Evolutionary conservation across 1,140 invertebrate species (phyloP), one percentile per base, ranked within the genome.

Genomic region (Radopholus similis): DNA sequence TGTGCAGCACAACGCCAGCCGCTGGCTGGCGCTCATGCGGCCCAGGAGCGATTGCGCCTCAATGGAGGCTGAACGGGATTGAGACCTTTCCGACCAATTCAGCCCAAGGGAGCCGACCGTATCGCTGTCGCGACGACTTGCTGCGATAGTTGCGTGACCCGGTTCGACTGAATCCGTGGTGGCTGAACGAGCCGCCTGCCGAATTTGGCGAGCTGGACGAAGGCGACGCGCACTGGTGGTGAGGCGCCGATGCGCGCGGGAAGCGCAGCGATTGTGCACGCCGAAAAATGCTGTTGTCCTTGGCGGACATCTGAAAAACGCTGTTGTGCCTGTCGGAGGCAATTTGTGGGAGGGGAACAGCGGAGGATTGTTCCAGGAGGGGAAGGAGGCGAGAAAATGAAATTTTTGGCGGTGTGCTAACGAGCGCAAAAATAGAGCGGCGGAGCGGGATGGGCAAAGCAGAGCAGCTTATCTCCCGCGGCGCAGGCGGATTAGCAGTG

Each of bases 11-110:
- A 75, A 35, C 1, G 71, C 73, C 26, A 47, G 26, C 15, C 47
- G 34, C 58, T 75, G 73, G 54, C 35, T 60, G 4, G 55, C 23
- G 11, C 68, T 78, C 62, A 75, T 54, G 28, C 76, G 72, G 8
- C 55, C 34, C 1, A 75, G 18, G 32, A 74, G 58, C 9, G 76
- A 63, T 15, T 55, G 47, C 0, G 38, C 66, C 37, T 64, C 63
- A 4, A 32, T 64, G 23, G 65, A 37, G 18, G 44, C 63, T 64
- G 11, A 64, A 49, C 15, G 15, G 34, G 26, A 64, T 38, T 62
- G 2, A 21, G 23, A 21, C 9, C 28, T 30, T 26, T 11, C 9
- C 54, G 54, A 63, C 11, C 13, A 13, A 62, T 4, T 63, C 56
- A 34, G 30, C 4, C 26, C 34, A 13, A 15, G 44, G 30, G 28